A percentile compares a stretch with the other conserved stretches of the same genome.
phyloP scores from a whole-genome alignment of 2,797 vertebrate genomes.

The Macrochelys suwanniensis region DNA sequence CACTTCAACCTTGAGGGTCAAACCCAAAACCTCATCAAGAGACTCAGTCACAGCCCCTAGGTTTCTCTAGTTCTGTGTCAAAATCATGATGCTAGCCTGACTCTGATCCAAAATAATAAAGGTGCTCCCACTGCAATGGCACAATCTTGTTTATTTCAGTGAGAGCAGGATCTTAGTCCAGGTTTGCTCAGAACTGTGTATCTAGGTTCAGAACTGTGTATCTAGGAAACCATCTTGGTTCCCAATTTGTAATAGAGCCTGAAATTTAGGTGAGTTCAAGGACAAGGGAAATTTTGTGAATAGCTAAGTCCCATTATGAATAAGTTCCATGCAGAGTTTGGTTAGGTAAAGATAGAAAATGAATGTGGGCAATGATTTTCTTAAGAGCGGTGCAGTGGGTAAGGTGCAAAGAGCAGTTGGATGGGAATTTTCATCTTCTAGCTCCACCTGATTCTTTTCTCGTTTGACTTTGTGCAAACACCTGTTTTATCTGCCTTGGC shows the following conservation, averaged over 20 bases:
- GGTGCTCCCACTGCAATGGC: not conserved
- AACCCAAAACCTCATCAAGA: not conserved
- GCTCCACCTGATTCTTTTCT: not conserved
- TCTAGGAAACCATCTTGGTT: fast-evolving
- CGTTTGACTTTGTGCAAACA: fast-evolving
- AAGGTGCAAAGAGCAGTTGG: not conserved
- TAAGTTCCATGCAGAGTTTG: not conserved
- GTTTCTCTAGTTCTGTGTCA: not conserved
- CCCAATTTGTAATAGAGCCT: not conserved
- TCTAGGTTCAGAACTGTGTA: fast-evolving
- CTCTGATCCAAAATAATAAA: not conserved
- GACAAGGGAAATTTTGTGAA: not conserved
- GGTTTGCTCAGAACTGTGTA: not conserved
- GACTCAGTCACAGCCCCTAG: not conserved
- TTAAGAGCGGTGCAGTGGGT: not conserved
- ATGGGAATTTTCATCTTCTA: not conserved
- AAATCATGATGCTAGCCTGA: not conserved
- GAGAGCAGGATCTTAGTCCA: not conserved
- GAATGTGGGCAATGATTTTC: not conserved
- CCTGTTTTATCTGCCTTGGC: not conserved
- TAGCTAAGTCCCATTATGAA: not conserved
- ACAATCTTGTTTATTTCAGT: not conserved
- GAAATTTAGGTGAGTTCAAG: not conserved
- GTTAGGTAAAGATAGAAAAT: not conserved
- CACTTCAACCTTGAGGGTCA: not conserved